Evolutionary conservation across 1,140 invertebrate species (phyloP).

Genomic region (Drosophila carrolli): DNA sequence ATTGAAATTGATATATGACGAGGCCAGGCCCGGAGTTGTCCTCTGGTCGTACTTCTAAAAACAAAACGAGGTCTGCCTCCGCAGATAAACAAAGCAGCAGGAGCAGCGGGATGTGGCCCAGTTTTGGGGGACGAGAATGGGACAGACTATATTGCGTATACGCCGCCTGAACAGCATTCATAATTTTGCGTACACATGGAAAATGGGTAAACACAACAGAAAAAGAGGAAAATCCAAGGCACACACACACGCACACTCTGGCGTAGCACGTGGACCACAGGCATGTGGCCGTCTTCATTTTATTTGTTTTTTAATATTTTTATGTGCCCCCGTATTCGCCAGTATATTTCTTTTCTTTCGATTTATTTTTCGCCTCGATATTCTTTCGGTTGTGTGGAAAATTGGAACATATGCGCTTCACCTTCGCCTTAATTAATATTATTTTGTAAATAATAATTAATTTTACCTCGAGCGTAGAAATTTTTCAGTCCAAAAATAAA

Average conservation of each 20-base stretch:
- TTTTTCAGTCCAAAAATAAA: slow-evolving; percentile 34
- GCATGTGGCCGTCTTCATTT: slow-evolving; percentile 48
- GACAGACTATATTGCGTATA: slow-evolving; percentile 69
- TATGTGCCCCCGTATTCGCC: slow-evolving; percentile 54
- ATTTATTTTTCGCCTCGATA: slow-evolving; percentile 27
- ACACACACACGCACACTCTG: slow-evolving; percentile 17
- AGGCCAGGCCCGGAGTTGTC: slow-evolving; percentile 43
- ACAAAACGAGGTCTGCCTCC: slow-evolving; percentile 53
- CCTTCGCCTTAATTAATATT: slow-evolving; percentile 78
- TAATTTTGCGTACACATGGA: slow-evolving; percentile 70
- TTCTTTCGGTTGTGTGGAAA: slow-evolving; percentile 37
- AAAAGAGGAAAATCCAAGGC: slow-evolving; percentile 38
- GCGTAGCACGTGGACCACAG: slow-evolving; percentile 54
- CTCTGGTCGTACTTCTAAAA: slow-evolving; percentile 44
- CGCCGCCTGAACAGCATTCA: slow-evolving; percentile 65
- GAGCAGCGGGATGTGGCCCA: slow-evolving; percentile 10
- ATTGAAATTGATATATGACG: slow-evolving; percentile 81
- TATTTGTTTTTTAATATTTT: slow-evolving; percentile 76
- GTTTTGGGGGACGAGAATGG: background rate
- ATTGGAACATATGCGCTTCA: slow-evolving; percentile 71
- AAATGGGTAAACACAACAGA: slow-evolving; percentile 70
- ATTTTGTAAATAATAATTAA: slow-evolving; percentile 77
- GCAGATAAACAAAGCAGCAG: slow-evolving; percentile 64
- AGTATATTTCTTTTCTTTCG: slow-evolving; percentile 25
- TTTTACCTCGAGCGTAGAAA: slow-evolving; percentile 47